These are phyloP conservation scores for Bothrops jararaca DNA, from an alignment of 2,113 vertebrate genomes.

Conservation along the genomic window DNA sequence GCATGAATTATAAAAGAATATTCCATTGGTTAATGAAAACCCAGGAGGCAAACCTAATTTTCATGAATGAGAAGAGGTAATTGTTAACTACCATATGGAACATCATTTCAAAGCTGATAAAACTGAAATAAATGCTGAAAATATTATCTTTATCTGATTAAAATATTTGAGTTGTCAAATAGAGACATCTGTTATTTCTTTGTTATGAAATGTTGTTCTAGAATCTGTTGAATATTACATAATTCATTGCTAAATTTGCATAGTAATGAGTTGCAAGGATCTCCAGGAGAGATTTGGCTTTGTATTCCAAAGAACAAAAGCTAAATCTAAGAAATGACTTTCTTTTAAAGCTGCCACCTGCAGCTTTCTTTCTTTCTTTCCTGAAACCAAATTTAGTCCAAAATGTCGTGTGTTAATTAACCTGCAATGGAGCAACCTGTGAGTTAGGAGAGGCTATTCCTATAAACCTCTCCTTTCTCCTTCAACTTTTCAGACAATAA, in stretches of 20 bases:
- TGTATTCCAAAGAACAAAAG: neutral
- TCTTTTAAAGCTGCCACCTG: neutral
- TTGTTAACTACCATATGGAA: neutral
- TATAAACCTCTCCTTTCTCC: neutral
- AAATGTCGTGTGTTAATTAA: neutral
- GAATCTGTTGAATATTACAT: neutral
- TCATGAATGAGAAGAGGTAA: neutral
- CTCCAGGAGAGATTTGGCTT: neutral
- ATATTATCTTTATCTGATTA: constrained; percentile 14
- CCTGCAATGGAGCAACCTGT: neutral
- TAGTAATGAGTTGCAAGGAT: neutral
- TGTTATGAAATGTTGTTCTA: neutral
- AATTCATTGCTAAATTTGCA: neutral
- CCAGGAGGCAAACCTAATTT: neutral
- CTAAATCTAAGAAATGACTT: neutral
- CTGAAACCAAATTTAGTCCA: neutral
- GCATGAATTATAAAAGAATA: neutral
- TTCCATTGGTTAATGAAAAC: neutral
- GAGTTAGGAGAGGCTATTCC: neutral
- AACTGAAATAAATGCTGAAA: neutral
- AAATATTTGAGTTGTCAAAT: constrained; percentile 6
- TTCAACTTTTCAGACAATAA: neutral
- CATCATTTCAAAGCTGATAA: neutral
- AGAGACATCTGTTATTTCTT: neutral
- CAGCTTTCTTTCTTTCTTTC: neutral